Evolutionary conservation across 2,888 invertebrate genomes (phyloP), one percentile per base, ranked within the genome.

Genomic region (Coelinius sp.): DNA sequence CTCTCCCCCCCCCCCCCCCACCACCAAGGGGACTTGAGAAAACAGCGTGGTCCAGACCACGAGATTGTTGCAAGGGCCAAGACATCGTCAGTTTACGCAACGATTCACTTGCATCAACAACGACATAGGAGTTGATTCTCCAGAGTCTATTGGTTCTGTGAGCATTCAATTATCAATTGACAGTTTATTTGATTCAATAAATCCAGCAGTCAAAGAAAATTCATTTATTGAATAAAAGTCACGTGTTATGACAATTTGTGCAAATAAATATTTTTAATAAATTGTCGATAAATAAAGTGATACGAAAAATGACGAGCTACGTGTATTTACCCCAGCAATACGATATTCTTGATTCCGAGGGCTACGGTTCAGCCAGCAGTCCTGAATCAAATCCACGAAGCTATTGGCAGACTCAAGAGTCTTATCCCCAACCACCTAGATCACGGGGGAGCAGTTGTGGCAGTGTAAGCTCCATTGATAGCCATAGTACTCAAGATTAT

Each of bases 1-100:
- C 64, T 56, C 71, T n/a, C n/a, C n/a, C n/a, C n/a, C n/a, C n/a
- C n/a, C n/a, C n/a, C n/a, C n/a, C n/a, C 72, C 75, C 74, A 71
- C 76, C 72, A 73, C 72, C 69, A 77, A 79, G 77, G 78, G 78
- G 77, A 59, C 49, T 72, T 83, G 85, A 85, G 83, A 83, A 84
- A 82, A 80, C 85, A 83, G 85, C 85, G 77, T 86, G 85, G 85
- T 86, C 85, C 85, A 86, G 85, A n/a, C 84, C 84, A 85, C 83
- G 84, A 85, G 85, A 85, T 85, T 79, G 78, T 73, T 80, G 63
- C 62, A 46, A 46, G 65, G 75, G 76, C 76, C 73, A 78, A 84
- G 82, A 81, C 83, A 79, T 81, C 82, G 84, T 81, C 84, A 85
- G 85, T 85, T 82, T 82, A 82, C 83, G 81, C 83, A 83, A 83